Evolutionary conservation across 1,140 invertebrate genomes (phyloP), one percentile per base, ranked within the genome.

Genomic region (Polypedilum vanderplanki): DNA sequence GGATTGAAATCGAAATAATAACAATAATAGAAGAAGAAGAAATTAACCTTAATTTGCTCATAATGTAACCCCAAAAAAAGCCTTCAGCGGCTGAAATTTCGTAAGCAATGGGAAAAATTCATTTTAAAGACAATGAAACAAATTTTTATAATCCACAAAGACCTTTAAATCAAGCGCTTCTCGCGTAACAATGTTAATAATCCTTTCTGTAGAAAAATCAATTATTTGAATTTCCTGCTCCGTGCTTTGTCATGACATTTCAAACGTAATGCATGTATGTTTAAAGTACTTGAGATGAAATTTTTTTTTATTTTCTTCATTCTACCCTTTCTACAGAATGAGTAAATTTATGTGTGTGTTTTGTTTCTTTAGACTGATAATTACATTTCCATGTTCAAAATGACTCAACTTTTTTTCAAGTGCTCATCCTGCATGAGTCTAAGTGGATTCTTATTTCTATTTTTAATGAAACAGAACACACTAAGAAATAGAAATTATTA

Each of bases 341-440:
- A n/a, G 9, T 57, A 12, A 12, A 57, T 57, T n/a, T 57, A 12
- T 57, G n/a, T 57, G 12, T 57, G 15, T 57, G 46, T 57, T 57
- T 18, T 70, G 65, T 7, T 33, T 33, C 24, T 33, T 33, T 33
- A 33, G 24, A 33, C 17, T 22, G 65, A 70, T 70, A 70, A 70
- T 70, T 70, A 70, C 65, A 70, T 70, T 70, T 70, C 17, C 65
- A 70, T 70, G 65, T 70, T 70, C 17, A 57, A 20, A 18, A 22
- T 70, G 65, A 22, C 65, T 20, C 17, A 22, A 22, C 17, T 3
- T 3, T 70, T 20, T 22, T 70, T 70, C n/a, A 70, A 70, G 20
- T 22, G 65, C 65, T 70, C 65, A 70, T 70, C 65, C 65, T 70
- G 65, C 18, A 20, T 70, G 46, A 57, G 15, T 57, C 41, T 57